These are phyloP conservation scores for Peromyscus aztecus DNA, from an alignment of 2,797 vertebrate genomes.

Conservation along the genomic window DNA sequence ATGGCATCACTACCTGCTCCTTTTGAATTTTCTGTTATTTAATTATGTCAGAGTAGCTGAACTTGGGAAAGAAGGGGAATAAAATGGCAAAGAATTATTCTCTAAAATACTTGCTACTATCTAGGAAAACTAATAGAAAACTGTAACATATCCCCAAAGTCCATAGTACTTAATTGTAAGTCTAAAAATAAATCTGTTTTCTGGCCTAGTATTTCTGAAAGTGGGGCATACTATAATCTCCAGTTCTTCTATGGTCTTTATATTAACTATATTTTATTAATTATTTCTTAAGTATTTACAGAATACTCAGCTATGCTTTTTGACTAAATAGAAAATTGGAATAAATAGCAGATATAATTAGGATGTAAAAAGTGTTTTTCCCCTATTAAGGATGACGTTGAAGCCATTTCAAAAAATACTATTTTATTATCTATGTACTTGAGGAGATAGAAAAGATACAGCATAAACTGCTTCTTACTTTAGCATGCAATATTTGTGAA, in stretches of 20 bases:
- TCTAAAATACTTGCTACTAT: conserved; percentile 23
- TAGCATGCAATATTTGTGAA: not conserved
- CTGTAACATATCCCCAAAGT: conserved; percentile 69
- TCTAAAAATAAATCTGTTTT: conserved; percentile 72
- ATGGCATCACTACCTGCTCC: not conserved
- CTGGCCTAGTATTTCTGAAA: conserved; percentile 66
- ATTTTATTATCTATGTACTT: not conserved
- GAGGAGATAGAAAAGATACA: not conserved
- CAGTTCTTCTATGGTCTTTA: conserved; percentile 32
- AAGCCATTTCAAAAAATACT: not conserved
- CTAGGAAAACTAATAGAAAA: conserved; percentile 65
- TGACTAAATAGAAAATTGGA: not conserved
- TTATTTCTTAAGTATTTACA: not conserved
- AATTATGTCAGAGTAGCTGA: not conserved
- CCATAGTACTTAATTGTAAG: conserved; percentile 65
- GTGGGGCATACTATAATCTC: conserved; percentile 60
- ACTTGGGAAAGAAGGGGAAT: not conserved
- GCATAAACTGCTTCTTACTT: not conserved
- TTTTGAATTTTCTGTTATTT: not conserved
- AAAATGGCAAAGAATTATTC: not conserved
- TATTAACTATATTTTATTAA: conserved; percentile 43
- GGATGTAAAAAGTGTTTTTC: not conserved
- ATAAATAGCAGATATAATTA: not conserved
- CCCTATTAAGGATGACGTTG: not conserved
- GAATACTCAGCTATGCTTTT: not conserved